Conservation (phyloP, 2,113 vertebrate genomes). For the Hippolais icterina region DNA sequence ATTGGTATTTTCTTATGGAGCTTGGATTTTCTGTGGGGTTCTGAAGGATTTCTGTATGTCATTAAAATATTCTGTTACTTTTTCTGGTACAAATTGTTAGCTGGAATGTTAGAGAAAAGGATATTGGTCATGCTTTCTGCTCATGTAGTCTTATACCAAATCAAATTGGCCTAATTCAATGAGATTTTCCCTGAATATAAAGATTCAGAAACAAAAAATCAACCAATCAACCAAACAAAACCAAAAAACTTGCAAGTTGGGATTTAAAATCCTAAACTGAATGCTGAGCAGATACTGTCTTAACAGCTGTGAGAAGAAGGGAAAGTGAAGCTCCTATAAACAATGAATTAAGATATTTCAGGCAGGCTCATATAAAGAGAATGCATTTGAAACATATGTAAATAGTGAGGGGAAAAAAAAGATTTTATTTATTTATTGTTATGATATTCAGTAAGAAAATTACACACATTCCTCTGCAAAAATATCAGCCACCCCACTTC, state of each 20-base stretch:
- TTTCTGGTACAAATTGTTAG: neutral
- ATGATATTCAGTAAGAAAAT: slow-evolving; percentile 32
- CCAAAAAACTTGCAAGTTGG: neutral
- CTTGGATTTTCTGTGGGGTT: neutral
- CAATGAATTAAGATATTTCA: neutral
- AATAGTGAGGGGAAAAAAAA: neutral
- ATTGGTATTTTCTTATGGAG: neutral
- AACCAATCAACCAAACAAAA: neutral
- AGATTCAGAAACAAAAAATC: neutral
- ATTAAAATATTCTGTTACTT: neutral
- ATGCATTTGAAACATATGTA: neutral
- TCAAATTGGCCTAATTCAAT: neutral
- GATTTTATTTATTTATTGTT: slow-evolving; percentile 17
- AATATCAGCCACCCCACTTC: neutral
- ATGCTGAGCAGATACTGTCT: neutral
- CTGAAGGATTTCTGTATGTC: neutral
- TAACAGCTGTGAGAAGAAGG: neutral
- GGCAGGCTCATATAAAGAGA: neutral
- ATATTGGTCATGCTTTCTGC: neutral
- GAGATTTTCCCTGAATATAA: neutral
- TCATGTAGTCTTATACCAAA: neutral
- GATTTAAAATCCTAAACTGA: neutral
- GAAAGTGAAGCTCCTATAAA: neutral
- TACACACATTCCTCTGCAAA: neutral
- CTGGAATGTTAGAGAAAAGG: neutral